Evolutionary conservation across 2,797 vertebrate genomes (phyloP).

Genomic region (Oreochromis grahami): DNA sequence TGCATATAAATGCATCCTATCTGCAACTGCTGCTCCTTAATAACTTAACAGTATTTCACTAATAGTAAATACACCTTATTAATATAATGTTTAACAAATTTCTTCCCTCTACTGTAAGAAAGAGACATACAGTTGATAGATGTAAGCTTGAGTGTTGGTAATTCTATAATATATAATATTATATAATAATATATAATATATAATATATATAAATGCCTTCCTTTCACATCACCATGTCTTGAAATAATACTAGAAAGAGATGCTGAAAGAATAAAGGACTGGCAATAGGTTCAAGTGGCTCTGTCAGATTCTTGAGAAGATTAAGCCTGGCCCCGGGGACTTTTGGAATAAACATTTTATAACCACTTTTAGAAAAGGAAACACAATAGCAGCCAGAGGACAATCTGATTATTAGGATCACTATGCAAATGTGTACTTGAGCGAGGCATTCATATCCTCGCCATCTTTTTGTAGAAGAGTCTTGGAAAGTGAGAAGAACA

Average conservation of each 20-base stretch:
- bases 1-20: neutral
- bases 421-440: constrained; percentile 66
- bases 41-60: neutral
- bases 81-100: neutral
- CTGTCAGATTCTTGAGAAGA: constrained; percentile 31
- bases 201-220: neutral
- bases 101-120: neutral
- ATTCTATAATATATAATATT: neutral
- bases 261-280: neutral
- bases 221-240: neutral
- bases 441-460: constrained; percentile 31
- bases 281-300: constrained; percentile 24
- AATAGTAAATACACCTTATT: neutral
- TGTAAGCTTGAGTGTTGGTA: neutral
- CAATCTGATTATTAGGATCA: constrained; percentile 71
- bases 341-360: constrained; percentile 50
- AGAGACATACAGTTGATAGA: neutral
- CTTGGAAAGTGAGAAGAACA: constrained; percentile 34
- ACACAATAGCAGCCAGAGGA: constrained; percentile 65
- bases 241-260: neutral
- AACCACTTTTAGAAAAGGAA: constrained; percentile 58
- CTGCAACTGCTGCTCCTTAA: neutral
- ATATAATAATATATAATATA: too few relatives aligned
- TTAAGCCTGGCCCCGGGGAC: constrained; percentile 53
- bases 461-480: constrained; percentile 45